Base-by-base conservation (phyloP, 2,888 invertebrate species). In the Brachylomia viminalis region DNA sequence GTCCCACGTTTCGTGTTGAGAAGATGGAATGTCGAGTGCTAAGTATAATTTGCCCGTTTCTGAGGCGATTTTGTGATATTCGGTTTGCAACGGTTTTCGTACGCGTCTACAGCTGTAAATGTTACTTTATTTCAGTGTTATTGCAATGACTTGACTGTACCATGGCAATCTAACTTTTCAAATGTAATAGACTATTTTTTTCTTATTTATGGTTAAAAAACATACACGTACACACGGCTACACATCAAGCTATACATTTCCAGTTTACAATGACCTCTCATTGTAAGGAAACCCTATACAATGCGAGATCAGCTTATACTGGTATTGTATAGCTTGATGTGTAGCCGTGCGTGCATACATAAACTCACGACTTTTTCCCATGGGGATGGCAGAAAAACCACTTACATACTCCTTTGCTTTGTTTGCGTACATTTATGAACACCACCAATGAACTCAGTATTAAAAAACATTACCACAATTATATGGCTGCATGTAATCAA, bases 1-100 rank as follows among this genome's bases (percentile, higher is more conserved):
- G 78, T 77, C 62, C 62, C 66, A 75, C 76, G 79, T 73, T 66
- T 23, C 49, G 81, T 77, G 73, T 81, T 67, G 42, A 47, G 54
- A 76, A 82, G 71, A 86, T 78, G 83, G 77, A 73, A 72, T 84
- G 69, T 86, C 52, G 64, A 68, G 77, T 68, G 62, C 62, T 66
- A 71, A 71, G 69, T 70, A 30, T 61, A 56, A 64, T 80, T 72
- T 72, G 45, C 20, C 30, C 67, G 23, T 64, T 80, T 79, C 38
- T 23, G 23, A 33, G 20, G n/a, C n/a, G 17, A 38, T 71, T 71
- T 84, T 66, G 11, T 58, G 23, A 67, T 68, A 15, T 64, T 64
- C 38, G 5, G 52, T 67, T 79, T 77, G 83, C 23, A 77, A 42
- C 11, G 27, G 77, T 77, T 83, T 77, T 59, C 38, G 59, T 56